Conservation (phyloP, 2,888 invertebrate species). For the Drosophila macrospina region DNA sequence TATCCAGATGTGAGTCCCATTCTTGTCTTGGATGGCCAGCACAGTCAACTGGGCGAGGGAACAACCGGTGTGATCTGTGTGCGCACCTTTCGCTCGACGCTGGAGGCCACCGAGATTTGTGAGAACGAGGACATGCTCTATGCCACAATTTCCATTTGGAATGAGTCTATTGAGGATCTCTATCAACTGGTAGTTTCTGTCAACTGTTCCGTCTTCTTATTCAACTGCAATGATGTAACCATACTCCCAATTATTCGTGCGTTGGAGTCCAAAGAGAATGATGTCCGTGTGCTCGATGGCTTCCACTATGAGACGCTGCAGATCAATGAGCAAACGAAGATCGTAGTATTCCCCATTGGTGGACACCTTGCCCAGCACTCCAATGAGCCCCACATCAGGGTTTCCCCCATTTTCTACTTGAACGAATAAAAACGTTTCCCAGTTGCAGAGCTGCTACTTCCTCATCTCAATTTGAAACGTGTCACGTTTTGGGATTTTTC, state of each 20-base stretch:
- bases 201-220: constrained; percentile 31
- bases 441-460: constrained; percentile 16
- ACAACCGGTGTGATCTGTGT: constrained; percentile 49
- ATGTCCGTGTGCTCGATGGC: constrained; percentile 9
- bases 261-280: background rate
- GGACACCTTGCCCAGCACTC: constrained; percentile 1
- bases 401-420: constrained; percentile 47
- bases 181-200: constrained; percentile 54
- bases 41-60: constrained; percentile 20
- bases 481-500: constrained; percentile 20
- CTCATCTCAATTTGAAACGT: constrained; percentile 18
- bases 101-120: constrained; percentile 33
- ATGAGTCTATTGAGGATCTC: constrained; percentile 40
- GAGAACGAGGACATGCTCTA: constrained; percentile 20
- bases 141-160: constrained; percentile 44
- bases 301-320: constrained; percentile 57
- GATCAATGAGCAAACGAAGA: constrained; percentile 31
- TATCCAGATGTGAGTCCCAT: constrained; percentile 15
- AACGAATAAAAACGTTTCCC: constrained; percentile 25
- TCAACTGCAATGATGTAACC: constrained; percentile 54
- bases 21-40: constrained; percentile 31
- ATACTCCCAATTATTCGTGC: constrained; percentile 34
- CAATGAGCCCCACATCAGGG: background rate
- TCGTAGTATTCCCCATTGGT: constrained; percentile 53
- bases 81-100: constrained; percentile 34